Conservation (phyloP, 1,140 invertebrate genomes). For the Meteorus sp. region DNA sequence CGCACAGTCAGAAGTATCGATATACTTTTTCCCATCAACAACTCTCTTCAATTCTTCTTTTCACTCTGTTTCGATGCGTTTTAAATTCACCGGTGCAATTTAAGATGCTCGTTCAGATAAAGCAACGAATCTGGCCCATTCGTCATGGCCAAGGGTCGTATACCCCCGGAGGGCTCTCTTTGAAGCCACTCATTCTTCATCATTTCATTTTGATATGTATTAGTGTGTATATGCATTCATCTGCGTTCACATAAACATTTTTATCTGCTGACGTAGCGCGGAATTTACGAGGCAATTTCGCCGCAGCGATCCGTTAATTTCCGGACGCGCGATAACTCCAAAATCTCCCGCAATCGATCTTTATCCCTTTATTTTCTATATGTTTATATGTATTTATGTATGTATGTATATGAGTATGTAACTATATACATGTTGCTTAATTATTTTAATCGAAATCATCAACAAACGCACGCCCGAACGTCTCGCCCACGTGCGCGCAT, state of each 20-base stretch:
- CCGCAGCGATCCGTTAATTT: slow-evolving; percentile 40
- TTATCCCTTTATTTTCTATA: slow-evolving; percentile 29
- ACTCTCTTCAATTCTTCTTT: no score
- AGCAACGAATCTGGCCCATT: slow-evolving; percentile 31
- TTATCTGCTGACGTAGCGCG: slow-evolving; percentile 1
- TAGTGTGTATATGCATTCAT: neutral
- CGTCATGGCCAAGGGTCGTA: slow-evolving; percentile 34
- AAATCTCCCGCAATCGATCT: slow-evolving; percentile 40
- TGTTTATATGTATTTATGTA: neutral
- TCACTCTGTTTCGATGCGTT: slow-evolving; percentile 1
- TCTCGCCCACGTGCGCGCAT: neutral
- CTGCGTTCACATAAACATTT: neutral
- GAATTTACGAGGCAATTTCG: slow-evolving; percentile 47
- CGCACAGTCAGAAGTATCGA: no score
- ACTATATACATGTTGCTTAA: no score
- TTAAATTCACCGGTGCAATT: slow-evolving; percentile 30
- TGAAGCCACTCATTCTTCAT: slow-evolving; percentile 5
- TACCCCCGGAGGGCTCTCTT: slow-evolving; percentile 12
- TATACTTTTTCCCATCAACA: no score
- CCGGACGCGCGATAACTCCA: slow-evolving; percentile 37
- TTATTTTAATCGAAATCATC: slow-evolving; percentile 2
- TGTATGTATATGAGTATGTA: no score
- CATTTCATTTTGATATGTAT: neutral
- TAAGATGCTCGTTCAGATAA: slow-evolving; percentile 48
- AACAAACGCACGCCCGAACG: neutral